Conservation (phyloP, 2,888 invertebrate genomes). For the Amphipoea oculea region DNA sequence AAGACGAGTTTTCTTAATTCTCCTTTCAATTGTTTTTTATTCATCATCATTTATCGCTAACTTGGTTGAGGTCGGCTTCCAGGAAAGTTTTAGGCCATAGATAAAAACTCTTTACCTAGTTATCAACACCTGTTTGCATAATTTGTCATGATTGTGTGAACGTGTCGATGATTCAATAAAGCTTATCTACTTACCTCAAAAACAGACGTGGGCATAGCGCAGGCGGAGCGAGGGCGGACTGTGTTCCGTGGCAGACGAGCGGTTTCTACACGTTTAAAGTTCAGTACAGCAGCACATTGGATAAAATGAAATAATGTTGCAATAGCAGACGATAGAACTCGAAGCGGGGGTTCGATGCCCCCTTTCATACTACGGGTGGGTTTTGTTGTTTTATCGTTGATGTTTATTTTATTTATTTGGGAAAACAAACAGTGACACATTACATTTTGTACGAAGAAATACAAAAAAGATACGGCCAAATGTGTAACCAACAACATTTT, state of each 20-base stretch:
- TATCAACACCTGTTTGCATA: neutral
- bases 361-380: neutral
- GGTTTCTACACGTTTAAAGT: neutral
- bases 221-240: conserved; percentile 20
- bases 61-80: neutral
- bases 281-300: neutral
- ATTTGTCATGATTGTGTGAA: conserved; percentile 3
- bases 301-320: neutral
- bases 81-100: neutral
- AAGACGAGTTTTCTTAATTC: neutral
- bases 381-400: neutral
- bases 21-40: neutral
- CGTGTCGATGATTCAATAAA: neutral
- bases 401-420: no score
- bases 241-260: neutral
- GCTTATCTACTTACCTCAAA: neutral
- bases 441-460: no score
- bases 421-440: no score
- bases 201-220: conserved; percentile 8
- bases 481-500: no score
- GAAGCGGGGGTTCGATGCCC: neutral
- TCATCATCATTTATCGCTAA: neutral
- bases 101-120: neutral
- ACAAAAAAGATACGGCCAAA: no score
- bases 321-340: neutral